Evolutionary conservation across 2,888 invertebrate species (phyloP).

Genomic region (Sylvicola cinctus): DNA sequence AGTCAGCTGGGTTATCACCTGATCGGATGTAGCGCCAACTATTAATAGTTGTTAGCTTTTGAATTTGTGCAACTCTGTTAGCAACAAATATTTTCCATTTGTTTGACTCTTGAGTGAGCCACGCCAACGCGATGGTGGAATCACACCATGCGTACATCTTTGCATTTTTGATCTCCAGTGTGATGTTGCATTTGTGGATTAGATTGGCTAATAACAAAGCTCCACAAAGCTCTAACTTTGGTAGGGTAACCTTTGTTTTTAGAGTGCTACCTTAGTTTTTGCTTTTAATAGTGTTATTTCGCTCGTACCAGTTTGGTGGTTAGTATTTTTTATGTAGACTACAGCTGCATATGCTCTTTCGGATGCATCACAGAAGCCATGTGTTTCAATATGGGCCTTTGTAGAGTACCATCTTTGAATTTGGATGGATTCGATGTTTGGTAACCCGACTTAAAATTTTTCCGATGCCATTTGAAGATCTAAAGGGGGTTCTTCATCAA

Average conservation of each 20-base stretch:
- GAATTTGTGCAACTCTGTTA: conserved; percentile 1
- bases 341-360: conserved; percentile 4
- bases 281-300: conserved; percentile 4
- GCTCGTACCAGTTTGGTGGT: neutral
- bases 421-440: conserved; percentile 1
- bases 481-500: conserved; percentile 7
- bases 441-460: conserved; percentile 1
- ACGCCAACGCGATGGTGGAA: conserved; percentile 13
- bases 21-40: neutral
- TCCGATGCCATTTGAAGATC: conserved; percentile 3
- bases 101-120: conserved; percentile 9
- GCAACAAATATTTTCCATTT: conserved; percentile 2
- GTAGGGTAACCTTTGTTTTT: too few relatives aligned
- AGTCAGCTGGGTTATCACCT: conserved; percentile 2
- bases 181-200: too few relatives aligned
- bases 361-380: conserved; percentile 8
- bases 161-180: conserved; percentile 4
- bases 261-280: conserved; percentile 6
- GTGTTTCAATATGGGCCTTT: conserved; percentile 1
- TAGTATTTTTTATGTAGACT: conserved; percentile 3
- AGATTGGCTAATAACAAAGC: conserved; percentile 10
- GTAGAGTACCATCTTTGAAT: conserved; percentile 4
- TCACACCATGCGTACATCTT: conserved; percentile 11
- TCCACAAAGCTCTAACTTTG: too few relatives aligned
- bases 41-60: neutral